Base-by-base conservation (phyloP, 92 coral and sea anemone genomes). In the Phenganax subtilis region DNA sequence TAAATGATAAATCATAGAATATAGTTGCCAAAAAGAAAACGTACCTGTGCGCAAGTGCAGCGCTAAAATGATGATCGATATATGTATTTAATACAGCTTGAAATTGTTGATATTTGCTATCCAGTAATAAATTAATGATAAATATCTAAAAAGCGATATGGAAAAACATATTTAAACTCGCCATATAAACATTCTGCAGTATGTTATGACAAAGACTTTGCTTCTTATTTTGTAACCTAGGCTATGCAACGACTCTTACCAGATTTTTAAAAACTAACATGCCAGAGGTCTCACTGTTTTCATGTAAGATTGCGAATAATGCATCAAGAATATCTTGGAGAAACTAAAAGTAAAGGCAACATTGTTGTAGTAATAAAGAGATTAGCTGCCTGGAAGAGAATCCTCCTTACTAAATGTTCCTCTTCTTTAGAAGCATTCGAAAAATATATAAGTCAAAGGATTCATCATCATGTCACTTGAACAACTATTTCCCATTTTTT, bases 261-360 rank as follows among this genome's bases (percentile, higher is more conserved):
- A 96, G 83, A 57, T 97, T 94, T 55, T 93, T 90, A 80, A 96
- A 96, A 44, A 96, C 99, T 28, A 90, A 89, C 79, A 87, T 87
- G 54, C 93, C 99, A 81, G 84, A 96, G 52, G 87, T 88, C 56
- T 96, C 97, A 17, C 84, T 80, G 52, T 91, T 86, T 76, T 96
- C 99, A 69, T 90, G 90, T 75, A 92, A 84, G 86, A 96, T 92
- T 61, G 90, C 88, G 61, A 96, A 96, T 82, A 96, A 75, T 8
- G 99, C 99, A 82, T 96, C 99, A 76, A 96, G 91, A 64, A 92
- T 96, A 86, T 96, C 99, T 85, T 96, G 99, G 68, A 96, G 96
- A 73, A 96, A 96, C 99, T 96, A 89, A 37, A 81, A 75, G 72
- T 77, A 47, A 54, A 20, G 51, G 8, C 67, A 51, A 65, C 14